Evolutionary conservation across 2,888 invertebrate genomes (phyloP).

Genomic region (Eulithis prunata): DNA sequence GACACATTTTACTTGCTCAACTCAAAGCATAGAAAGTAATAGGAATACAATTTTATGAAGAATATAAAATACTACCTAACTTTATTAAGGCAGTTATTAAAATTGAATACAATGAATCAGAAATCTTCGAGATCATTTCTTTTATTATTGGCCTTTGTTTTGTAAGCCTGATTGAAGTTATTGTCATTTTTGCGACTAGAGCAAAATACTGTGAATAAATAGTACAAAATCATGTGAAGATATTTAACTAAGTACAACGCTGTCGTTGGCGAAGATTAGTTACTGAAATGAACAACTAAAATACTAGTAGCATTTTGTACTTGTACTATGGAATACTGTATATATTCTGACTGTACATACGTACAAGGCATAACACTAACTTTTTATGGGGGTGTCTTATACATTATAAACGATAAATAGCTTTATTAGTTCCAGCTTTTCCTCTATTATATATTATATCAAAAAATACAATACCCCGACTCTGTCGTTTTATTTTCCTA

Average conservation of each 20-base stretch:
- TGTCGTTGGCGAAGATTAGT: too few relatives aligned
- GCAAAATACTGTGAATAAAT: neutral
- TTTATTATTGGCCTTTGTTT: too few relatives aligned
- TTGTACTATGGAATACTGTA: neutral
- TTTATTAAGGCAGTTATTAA: constrained; percentile 1
- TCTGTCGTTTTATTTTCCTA: too few relatives aligned
- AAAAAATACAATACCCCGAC: neutral
- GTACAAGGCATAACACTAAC: neutral
- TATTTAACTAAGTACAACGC: too few relatives aligned
- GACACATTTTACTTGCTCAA: constrained; percentile 19
- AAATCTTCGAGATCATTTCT: neutral
- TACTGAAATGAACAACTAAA: too few relatives aligned
- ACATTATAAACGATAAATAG: neutral
- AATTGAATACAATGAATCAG: neutral
- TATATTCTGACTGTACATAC: too few relatives aligned
- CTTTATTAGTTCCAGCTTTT: neutral
- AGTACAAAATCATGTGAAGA: too few relatives aligned
- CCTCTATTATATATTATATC: neutral
- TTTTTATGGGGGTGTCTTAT: too few relatives aligned
- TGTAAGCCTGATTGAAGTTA: too few relatives aligned
- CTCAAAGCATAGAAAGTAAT: constrained; percentile 18
- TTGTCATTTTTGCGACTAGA: constrained; percentile 14
- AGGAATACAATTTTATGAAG: constrained; percentile 17
- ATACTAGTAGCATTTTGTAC: neutral
- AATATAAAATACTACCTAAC: constrained; percentile 3